Conservation (phyloP, 2,113 vertebrate species). For the Pycnonotus jocosus region DNA sequence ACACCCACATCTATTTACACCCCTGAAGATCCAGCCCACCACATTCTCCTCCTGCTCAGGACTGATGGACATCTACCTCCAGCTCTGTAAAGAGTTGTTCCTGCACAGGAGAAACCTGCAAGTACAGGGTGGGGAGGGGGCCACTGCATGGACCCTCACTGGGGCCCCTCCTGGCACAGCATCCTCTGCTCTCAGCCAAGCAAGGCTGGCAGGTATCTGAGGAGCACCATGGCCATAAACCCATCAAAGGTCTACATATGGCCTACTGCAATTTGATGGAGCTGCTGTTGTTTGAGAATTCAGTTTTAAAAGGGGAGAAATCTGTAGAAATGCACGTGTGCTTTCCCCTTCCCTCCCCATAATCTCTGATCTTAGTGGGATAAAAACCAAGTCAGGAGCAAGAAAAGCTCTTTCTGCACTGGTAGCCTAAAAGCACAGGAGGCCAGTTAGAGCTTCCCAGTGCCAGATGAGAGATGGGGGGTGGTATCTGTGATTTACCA, state of each 20-base stretch:
- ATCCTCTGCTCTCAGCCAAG: rapidly evolving
- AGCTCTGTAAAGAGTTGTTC: not conserved
- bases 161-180: not conserved
- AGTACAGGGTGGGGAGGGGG: not conserved
- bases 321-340: not conserved
- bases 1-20: rapidly evolving
- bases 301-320: not conserved
- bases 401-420: not conserved
- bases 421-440: not conserved
- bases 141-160: rapidly evolving
- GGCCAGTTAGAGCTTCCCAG: not conserved
- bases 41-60: not conserved
- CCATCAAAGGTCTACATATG: rapidly evolving
- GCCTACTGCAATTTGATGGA: not conserved
- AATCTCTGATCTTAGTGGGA: not conserved
- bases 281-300: not conserved
- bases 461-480: not conserved
- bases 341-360: not conserved
- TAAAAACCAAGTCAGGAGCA: not conserved
- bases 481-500: not conserved
- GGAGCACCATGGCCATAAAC: not conserved
- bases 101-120: not conserved
- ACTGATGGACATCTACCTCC: not conserved
- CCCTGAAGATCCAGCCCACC: not conserved
- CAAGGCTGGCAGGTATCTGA: not conserved